A percentile compares a stretch with the other conserved stretches of the same genome.
Conservation (phyloP, 2,797 vertebrate species). For the Tragelaphus oryx region DNA sequence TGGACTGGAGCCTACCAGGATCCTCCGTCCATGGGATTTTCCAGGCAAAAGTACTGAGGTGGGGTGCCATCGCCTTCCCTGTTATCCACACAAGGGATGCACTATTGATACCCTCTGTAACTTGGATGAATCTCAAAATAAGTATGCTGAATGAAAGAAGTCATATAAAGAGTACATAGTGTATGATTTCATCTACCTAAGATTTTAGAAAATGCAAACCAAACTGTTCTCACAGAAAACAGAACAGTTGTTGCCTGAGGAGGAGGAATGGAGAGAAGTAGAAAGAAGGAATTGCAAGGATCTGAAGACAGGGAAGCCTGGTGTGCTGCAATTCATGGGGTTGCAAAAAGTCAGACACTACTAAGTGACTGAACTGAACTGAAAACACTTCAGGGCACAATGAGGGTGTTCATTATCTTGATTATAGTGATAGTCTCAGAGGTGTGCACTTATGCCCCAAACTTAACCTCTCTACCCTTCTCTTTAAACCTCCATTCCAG, state of each 20-base stretch:
- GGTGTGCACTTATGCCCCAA: not conserved
- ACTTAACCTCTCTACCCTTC: not conserved
- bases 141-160: not conserved
- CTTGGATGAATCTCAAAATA: not conserved
- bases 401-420: not conserved
- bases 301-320: not conserved
- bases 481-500: not conserved
- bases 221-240: not conserved
- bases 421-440: not conserved
- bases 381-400: not conserved
- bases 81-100: not conserved
- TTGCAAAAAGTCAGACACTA: no score
- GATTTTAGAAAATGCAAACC: not conserved
- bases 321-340: no score
- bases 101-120: not conserved
- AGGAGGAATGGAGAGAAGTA: not conserved
- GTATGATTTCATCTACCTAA: not conserved
- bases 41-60: no score
- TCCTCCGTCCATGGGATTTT: no score
- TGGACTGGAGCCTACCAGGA: no score
- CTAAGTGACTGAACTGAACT: not conserved
- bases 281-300: not conserved
- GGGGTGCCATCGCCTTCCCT: no score
- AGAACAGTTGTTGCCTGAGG: not conserved
- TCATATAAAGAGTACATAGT: not conserved